phyloP scores from a whole-genome alignment of 30 jellyfish, hydroid and myxozoan genomes.

The Hydractinia symbiolongicarpus region DNA sequence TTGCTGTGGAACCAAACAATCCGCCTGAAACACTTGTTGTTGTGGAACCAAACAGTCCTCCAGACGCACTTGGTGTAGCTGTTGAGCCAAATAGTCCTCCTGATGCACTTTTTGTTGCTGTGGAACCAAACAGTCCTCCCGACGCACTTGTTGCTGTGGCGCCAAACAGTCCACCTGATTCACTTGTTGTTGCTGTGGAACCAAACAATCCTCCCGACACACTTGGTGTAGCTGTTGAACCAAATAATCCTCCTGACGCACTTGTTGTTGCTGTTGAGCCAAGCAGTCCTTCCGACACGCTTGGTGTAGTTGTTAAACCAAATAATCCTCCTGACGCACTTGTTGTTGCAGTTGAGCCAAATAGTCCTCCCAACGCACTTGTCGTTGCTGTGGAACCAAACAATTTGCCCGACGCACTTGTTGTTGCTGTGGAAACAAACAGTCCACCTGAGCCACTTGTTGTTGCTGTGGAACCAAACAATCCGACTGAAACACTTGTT shows the following conservation, averaged over 20 bases:
- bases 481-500: conserved; percentile 12
- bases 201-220: conserved; percentile 46
- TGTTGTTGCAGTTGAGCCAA: conserved; percentile 24
- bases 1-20: conserved; percentile 26
- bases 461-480: conserved; percentile 39
- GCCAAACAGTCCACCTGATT: conserved; percentile 31
- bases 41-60: conserved; percentile 39
- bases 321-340: conserved; percentile 28
- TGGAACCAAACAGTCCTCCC: conserved; percentile 3
- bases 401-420: conserved; percentile 27
- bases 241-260: conserved; percentile 23
- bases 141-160: conserved; percentile 16
- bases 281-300: conserved; percentile 29
- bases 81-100: conserved; percentile 17
- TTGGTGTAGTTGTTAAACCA: conserved; percentile 26
- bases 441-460: conserved; percentile 31
- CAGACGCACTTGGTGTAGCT: conserved; percentile 19
- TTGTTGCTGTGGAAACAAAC: conserved; percentile 17
- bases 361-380: conserved; percentile 25
- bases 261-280: conserved; percentile 22
- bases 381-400: conserved; percentile 37
- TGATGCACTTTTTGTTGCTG: conserved; percentile 26
- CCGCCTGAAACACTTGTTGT: conserved; percentile 22
- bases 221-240: conserved; percentile 10
- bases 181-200: conserved; percentile 34